Percentiles rank a stretch among this genome's conserved stretches.
phyloP scores from a whole-genome alignment of 1,140 invertebrate genomes.

The Agraylea sexmaculata region DNA sequence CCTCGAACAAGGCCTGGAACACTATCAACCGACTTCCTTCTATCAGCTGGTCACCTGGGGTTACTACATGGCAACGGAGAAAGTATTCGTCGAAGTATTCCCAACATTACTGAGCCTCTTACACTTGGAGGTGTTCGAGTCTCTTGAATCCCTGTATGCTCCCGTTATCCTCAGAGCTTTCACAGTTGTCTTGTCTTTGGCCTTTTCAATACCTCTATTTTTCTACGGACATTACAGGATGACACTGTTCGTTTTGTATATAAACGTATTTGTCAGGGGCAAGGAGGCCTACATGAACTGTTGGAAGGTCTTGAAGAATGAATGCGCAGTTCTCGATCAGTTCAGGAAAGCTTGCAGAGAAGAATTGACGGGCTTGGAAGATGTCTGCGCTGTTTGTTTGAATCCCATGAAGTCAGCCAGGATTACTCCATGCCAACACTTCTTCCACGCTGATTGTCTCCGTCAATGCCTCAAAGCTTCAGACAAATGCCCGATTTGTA shows the following conservation, averaged over 20 bases:
- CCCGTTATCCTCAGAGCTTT: constrained; percentile 48
- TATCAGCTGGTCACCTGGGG: constrained; percentile 44
- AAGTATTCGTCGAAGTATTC: constrained; percentile 53
- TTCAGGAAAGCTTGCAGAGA: constrained; percentile 52
- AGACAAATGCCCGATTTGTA: constrained; percentile 60
- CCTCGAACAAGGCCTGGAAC: constrained; percentile 59
- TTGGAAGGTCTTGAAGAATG: constrained; percentile 40
- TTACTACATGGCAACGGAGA: constrained; percentile 64
- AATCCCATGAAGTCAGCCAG: constrained; percentile 53
- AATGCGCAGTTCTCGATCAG: constrained; percentile 45
- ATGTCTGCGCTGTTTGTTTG: constrained; percentile 65
- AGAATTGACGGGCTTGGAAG: constrained; percentile 55
- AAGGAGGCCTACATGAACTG: constrained; percentile 48
- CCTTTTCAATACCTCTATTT: constrained; percentile 42
- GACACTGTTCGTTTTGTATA: constrained; percentile 46
- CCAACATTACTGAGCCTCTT: constrained; percentile 42
- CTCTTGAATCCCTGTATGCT: constrained; percentile 52
- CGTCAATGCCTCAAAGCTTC: constrained; percentile 55
- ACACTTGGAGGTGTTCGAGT: constrained; percentile 50
- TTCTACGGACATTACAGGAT: constrained; percentile 45
- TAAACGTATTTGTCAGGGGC: constrained; percentile 54
- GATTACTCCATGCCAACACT: constrained; percentile 62
- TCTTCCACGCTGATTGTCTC: constrained; percentile 65
- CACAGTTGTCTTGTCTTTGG: constrained; percentile 40
- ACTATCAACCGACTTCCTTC: constrained; percentile 51